Evolutionary conservation across 1,140 invertebrate species (phyloP).

Genomic region (Nixonia krombeini): DNA sequence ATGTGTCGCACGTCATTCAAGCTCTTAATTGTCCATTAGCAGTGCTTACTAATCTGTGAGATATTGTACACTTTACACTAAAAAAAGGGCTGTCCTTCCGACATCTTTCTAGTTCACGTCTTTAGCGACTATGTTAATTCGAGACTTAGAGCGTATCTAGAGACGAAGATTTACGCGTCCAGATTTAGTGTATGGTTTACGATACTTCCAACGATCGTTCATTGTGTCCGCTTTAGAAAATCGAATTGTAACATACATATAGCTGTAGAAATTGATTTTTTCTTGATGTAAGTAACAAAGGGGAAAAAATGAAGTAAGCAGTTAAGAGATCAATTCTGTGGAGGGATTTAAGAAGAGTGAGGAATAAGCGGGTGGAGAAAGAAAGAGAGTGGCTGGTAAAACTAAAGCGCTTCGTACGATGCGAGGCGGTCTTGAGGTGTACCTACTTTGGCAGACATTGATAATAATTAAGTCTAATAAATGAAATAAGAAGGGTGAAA

Average conservation of each 20-base stretch:
- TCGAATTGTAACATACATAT: conserved; percentile 63
- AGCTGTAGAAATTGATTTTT: conserved; percentile 59
- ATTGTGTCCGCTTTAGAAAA: conserved; percentile 54
- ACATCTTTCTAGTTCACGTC: conserved; percentile 31
- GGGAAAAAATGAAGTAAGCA: conserved; percentile 25
- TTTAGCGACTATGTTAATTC: too few species aligned
- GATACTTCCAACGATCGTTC: too few species aligned
- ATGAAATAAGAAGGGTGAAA: conserved; percentile 23
- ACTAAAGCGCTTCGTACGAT: neutral
- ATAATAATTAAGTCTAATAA: conserved; percentile 49
- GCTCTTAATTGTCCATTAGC: conserved; percentile 25
- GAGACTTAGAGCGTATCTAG: too few species aligned
- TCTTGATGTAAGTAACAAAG: conserved; percentile 53
- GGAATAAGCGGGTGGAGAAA: neutral
- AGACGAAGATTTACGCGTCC: conserved; percentile 1
- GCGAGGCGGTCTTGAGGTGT: conserved; percentile 8
- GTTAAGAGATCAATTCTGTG: neutral
- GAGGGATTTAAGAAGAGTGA: neutral
- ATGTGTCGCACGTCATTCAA: conserved; percentile 21
- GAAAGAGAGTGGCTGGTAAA: neutral
- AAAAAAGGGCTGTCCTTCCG: neutral
- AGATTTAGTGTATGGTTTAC: conserved; percentile 59
- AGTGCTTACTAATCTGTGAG: conserved; percentile 44
- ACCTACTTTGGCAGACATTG: conserved; percentile 69
- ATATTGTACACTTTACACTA: conserved; percentile 29